Conservation (phyloP, 2,888 invertebrate genomes). For the Spilosoma lubricipeda region DNA sequence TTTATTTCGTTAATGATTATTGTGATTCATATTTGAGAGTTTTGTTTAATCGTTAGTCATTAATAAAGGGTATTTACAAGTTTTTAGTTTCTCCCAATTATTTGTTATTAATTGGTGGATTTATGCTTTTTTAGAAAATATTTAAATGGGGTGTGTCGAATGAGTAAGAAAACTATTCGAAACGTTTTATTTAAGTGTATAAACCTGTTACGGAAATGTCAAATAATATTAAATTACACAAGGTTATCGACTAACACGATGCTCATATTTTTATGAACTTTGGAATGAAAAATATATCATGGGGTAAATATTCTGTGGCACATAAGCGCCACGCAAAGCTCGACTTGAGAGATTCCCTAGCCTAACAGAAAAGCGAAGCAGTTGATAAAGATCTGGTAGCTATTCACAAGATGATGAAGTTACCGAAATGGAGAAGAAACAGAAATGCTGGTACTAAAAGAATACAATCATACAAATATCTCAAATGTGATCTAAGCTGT, state of each 20-base stretch:
- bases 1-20: slow-evolving; percentile 4
- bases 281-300: background rate
- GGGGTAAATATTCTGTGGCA: background rate
- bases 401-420: too few relatives aligned
- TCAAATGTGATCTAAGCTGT: too few relatives aligned
- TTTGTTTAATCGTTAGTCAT: background rate
- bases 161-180: background rate
- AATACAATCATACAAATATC: too few relatives aligned
- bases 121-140: background rate
- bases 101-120: background rate
- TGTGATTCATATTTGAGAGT: background rate
- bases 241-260: background rate
- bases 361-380: too few relatives aligned
- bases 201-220: background rate
- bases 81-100: slow-evolving; percentile 2
- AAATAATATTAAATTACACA: background rate
- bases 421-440: too few relatives aligned
- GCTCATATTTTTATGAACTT: background rate
- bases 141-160: background rate
- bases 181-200: background rate
- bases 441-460: too few relatives aligned
- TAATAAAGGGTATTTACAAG: slow-evolving; percentile 1
- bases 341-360: too few relatives aligned
- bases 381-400: too few relatives aligned
- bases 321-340: background rate